phyloP scores from a whole-genome alignment of 2,888 invertebrate genomes.

The Coelinius sp. region DNA sequence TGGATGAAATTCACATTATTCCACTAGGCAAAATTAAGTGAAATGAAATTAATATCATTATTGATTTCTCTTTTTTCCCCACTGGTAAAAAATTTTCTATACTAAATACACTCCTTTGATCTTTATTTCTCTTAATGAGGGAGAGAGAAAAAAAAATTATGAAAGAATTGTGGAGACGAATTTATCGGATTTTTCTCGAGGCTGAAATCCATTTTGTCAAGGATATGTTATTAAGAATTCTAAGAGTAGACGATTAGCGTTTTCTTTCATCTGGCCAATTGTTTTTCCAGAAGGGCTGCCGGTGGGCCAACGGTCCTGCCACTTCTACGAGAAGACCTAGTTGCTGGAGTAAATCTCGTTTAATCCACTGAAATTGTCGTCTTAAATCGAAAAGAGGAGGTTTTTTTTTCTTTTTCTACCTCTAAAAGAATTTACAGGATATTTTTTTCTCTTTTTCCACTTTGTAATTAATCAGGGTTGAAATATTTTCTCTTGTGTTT shows the following conservation, averaged over 20 bases:
- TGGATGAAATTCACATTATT: neutral
- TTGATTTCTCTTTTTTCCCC: neutral
- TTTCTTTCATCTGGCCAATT: slow-evolving; percentile 40
- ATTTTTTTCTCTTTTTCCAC: neutral
- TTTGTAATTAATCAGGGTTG: slow-evolving; percentile 26
- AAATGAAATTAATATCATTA: neutral
- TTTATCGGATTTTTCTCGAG: neutral
- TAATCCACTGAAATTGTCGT: slow-evolving; percentile 61
- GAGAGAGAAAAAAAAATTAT: neutral
- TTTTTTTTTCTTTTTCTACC: neutral
- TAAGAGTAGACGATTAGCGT: slow-evolving; percentile 21
- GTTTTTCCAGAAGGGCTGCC: slow-evolving; percentile 75
- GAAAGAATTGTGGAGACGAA: neutral
- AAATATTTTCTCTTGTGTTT: neutral
- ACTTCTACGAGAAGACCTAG: slow-evolving; percentile 78
- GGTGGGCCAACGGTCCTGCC: slow-evolving; percentile 76
- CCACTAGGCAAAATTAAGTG: neutral
- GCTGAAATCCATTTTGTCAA: neutral
- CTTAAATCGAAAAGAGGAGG: slow-evolving; percentile 40
- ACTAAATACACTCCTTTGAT: neutral
- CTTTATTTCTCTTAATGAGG: neutral
- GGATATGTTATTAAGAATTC: slow-evolving; percentile 12
- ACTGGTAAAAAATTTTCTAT: neutral
- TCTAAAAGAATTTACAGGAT: too few relatives aligned
- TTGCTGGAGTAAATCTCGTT: slow-evolving; percentile 76